Conservation (phyloP, 1,140 invertebrate species). For the Antheraea mylitta region DNA sequence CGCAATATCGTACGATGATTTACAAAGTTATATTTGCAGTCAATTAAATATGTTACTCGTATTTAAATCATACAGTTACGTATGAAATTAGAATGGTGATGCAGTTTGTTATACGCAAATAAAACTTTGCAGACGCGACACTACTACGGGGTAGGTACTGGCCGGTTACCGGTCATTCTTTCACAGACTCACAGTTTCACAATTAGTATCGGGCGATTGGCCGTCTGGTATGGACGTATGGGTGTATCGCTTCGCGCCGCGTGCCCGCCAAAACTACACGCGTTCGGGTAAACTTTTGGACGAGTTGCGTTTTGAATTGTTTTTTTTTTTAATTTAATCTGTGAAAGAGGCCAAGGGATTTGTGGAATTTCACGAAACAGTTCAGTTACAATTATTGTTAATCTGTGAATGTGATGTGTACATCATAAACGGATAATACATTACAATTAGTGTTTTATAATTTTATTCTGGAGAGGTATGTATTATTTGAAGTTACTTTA, state of each 20-base stretch:
- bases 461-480: not conserved
- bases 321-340: not conserved
- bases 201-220: constrained; percentile 16
- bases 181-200: constrained; percentile 5
- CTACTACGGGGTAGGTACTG: not conserved
- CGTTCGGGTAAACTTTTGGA: constrained; percentile 13
- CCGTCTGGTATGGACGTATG: constrained; percentile 14
- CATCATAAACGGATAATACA: not conserved
- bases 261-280: constrained; percentile 24
- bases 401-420: not conserved
- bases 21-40: constrained; percentile 11
- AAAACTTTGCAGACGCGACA: not conserved
- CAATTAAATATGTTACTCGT: not conserved
- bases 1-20: constrained; percentile 22
- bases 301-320: constrained; percentile 4
- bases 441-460: not conserved
- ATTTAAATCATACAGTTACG: not conserved
- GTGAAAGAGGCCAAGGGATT: not conserved
- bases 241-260: not conserved
- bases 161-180: constrained; percentile 7
- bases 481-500: not conserved
- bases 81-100: not conserved
- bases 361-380: not conserved
- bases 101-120: not conserved
- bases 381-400: not conserved